Evolutionary conservation across 35 echinoderm and acorn worm genomes (phyloP), one percentile per base, ranked within the genome.

Genomic region (Diadema setosum): DNA sequence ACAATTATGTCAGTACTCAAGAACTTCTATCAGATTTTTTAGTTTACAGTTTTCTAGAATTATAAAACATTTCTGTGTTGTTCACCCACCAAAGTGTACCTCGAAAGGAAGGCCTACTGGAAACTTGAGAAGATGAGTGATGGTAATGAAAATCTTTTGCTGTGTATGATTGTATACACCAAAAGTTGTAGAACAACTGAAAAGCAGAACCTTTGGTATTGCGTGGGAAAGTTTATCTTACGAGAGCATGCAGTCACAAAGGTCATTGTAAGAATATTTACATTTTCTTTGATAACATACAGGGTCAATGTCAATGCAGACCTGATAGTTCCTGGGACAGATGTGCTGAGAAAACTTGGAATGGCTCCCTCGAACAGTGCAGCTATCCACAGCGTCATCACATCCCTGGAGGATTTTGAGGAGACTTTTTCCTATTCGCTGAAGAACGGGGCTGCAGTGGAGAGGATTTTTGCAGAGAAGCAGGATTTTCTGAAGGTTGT

Each of bases 271-370:
- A 5, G 24, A 26, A 63, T n/a, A 26, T 46, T 31, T 82, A 31
- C 34, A 50, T 39, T 48, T 36, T 42, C 29, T 24, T 61, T 88
- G 29, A 21, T 80, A 55, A 37, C 69, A 65, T 46, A 23, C 74
- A 97, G 94, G 30, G 50, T 98, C 16, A 98, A 98, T 83, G 92
- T 94, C 2, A 94, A 94, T 91, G 89, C 92, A 65, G 96, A 98
- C 88, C 61, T 98, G 36, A 98, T 98, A 42, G 96, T 98, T 8
- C 89, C 92, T 31, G 96, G 86, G 3, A 94, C 86, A 89, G 88
- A 42, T 5, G 70, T 98, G 33, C 89, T 98, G n/a, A 81, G 85
- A 44, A 61, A 83, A 43, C 42, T 98, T 30, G 42, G 58, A 26
- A 42, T 91, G 11, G 4, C 69, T 26, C 81, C 92, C 56, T 83